Evolutionary conservation across 2,888 invertebrate genomes (phyloP).

Genomic region (Antheraea yamamai): DNA sequence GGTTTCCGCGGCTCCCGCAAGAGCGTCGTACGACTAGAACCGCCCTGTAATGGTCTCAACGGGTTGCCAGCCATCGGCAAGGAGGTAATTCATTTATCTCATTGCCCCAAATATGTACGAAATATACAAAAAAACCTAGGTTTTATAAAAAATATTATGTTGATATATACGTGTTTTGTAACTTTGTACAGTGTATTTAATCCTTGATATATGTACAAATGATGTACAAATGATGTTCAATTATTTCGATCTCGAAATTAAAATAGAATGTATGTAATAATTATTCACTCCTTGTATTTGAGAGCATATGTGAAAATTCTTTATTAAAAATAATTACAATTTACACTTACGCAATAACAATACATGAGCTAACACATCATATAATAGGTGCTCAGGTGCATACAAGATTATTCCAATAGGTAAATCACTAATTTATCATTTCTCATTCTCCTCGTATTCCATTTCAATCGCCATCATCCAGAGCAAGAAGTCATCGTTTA

Average conservation of each 20-base stretch:
- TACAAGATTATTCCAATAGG: not conserved
- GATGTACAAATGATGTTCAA: not conserved
- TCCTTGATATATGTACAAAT: not conserved
- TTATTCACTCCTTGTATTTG: not conserved
- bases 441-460: not conserved
- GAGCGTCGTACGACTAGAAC: slow-evolving; percentile 84
- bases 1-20: slow-evolving; percentile 84
- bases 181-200: not conserved
- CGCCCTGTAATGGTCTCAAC: slow-evolving; percentile 84
- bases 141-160: slow-evolving; percentile 4
- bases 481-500: not conserved
- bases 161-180: not conserved
- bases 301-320: not conserved
- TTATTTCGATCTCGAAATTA: not conserved
- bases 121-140: not conserved
- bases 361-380: not conserved
- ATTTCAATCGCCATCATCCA: not conserved
- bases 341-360: not conserved
- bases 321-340: not conserved
- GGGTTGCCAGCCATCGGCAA: slow-evolving; percentile 81
- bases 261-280: not conserved
- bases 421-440: not conserved
- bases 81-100: slow-evolving; percentile 76
- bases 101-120: slow-evolving; percentile 47
- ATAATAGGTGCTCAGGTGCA: not conserved